These are phyloP conservation scores for Dinoponera quadriceps DNA, from an alignment of 1,140 invertebrate genomes.

Conservation along the genomic window DNA sequence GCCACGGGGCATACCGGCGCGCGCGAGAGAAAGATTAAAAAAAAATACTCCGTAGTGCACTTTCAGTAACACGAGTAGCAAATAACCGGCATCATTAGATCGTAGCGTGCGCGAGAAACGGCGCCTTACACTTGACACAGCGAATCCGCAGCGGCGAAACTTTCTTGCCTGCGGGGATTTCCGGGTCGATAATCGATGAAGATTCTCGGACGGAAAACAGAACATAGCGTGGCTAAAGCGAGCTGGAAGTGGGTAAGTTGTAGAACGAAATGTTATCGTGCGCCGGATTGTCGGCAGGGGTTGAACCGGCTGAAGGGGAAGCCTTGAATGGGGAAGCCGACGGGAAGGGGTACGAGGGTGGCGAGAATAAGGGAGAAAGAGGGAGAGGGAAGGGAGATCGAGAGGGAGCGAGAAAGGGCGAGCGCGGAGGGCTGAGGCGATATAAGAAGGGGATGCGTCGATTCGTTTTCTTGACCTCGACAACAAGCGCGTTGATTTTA, in stretches of 20 bases:
- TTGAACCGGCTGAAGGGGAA: constrained; percentile 80
- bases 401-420: constrained; percentile 61
- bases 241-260: constrained; percentile 82
- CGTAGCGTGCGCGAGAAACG: constrained; percentile 25
- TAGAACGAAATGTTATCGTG: constrained; percentile 84
- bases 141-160: constrained; percentile 60
- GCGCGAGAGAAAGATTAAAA: not conserved
- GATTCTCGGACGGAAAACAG: constrained; percentile 65
- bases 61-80: constrained; percentile 6
- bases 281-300: constrained; percentile 78
- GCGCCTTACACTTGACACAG: constrained; percentile 61
- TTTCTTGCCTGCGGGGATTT: constrained; percentile 64
- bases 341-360: constrained; percentile 60
- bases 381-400: constrained; percentile 61
- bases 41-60: not conserved
- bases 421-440: constrained; percentile 55
- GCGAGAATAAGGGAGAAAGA: constrained; percentile 72
- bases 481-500: constrained; percentile 71
- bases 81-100: constrained; percentile 18
- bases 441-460: constrained; percentile 78
- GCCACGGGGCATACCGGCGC: not conserved
- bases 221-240: constrained; percentile 73
- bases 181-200: constrained; percentile 73
- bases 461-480: constrained; percentile 84
- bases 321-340: constrained; percentile 81